A percentile compares a stretch with the other conserved stretches of the same genome.
Evolutionary conservation across 2,888 invertebrate genomes (phyloP).

Genomic region (Psylliodes chrysocephalus): DNA sequence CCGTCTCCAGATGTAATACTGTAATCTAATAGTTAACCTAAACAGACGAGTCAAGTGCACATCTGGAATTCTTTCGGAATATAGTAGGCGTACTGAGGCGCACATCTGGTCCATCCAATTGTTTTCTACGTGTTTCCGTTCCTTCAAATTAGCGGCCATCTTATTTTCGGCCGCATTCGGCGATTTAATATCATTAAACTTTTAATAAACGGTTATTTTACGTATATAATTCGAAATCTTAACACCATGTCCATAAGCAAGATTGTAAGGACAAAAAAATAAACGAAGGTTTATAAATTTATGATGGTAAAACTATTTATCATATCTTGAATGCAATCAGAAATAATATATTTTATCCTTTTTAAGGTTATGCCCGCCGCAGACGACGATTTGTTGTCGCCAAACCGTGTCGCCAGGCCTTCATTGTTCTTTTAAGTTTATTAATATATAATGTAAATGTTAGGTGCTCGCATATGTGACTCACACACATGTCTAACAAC

Average conservation of each 20-base stretch:
- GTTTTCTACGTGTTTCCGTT: conserved; percentile 47
- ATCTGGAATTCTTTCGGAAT: conserved; percentile 57
- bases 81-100: conserved; percentile 42
- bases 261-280: no score
- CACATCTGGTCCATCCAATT: conserved; percentile 49
- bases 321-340: no score
- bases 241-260: no score
- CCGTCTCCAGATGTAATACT: conserved; percentile 53
- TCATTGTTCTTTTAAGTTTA: neutral
- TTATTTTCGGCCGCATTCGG: neutral
- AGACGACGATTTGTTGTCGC: conserved; percentile 8
- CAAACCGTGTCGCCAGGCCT: neutral
- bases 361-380: neutral
- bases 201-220: no score
- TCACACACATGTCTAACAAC: neutral
- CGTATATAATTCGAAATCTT: no score
- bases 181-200: no score
- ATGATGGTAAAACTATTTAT: no score
- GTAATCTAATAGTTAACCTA: conserved; percentile 57
- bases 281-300: no score
- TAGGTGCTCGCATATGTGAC: neutral
- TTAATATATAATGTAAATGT: neutral
- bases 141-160: conserved; percentile 15
- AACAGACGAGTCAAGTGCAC: conserved; percentile 57
- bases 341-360: neutral